Evolutionary conservation across 2,797 vertebrate species (phyloP), one percentile per base, ranked within the genome.

Genomic region (Enteromius anoplus): DNA sequence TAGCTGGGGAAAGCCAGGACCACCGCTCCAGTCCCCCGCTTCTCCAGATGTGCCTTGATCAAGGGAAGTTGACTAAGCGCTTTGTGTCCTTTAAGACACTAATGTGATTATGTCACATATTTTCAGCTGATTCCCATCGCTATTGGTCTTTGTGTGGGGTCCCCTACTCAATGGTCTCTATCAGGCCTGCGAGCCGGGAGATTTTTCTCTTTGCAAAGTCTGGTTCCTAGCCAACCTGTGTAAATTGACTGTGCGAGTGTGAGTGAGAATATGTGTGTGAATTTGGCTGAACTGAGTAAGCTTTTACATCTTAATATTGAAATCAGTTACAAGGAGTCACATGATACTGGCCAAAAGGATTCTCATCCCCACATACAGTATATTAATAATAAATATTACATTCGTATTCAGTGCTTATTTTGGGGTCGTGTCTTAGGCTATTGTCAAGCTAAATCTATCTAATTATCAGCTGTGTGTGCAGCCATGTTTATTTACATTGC

Each of bases 61-160:
- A 95, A 93, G 90, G 88, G 85, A 92, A 93, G 93, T 93, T 91
- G 91, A 93, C 91, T 93, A 91, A 93, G 92, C 83, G 91, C 90
- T 91, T 93, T 94, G 91, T 96, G 92, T 95, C 93, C 93, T 93
- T 93, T 92, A 94, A 92, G 90, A 92, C 92, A 91, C 92, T 95
- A 91, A 92, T 92, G 91, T 94, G 93, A 95, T 95, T 95, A 91
- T 90, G 91, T 92, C 93, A 92, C 92, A 94, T 95, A 93, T 92
- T 95, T 93, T 92, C 92, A 91, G 93, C 93, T 92, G 91, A 92
- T 93, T 95, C 92, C 91, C 92, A 94, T 90, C 92, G 90, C 91
- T 93, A 91, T 92, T 92, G 88, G 90, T 90, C 93, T 92, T 92
- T 91, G 93, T 94, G 92, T 94, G 93, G 92, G 90, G 92, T 93